phyloP scores from a whole-genome alignment of 2,113 vertebrate genomes.

The Bos indicus region DNA sequence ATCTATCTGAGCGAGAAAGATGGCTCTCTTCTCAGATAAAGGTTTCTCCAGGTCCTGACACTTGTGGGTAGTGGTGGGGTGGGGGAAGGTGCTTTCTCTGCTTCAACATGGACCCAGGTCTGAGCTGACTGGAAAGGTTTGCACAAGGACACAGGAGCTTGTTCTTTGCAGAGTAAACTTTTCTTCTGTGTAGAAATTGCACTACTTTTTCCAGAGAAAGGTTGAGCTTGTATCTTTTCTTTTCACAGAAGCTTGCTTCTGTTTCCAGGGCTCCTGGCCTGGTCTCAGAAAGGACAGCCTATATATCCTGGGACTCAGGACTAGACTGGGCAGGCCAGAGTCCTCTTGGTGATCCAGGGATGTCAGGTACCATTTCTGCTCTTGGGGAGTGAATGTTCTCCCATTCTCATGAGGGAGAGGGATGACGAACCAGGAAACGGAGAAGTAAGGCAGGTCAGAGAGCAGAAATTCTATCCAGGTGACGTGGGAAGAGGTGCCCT shows the following conservation, averaged over 20 bases:
- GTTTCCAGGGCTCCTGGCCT: background rate
- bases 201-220: background rate
- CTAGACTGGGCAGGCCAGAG: background rate
- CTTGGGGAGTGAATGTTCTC: background rate
- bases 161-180: background rate
- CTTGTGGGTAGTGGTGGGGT: too few relatives aligned
- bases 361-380: background rate
- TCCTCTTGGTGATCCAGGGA: background rate
- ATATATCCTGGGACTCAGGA: fast-evolving
- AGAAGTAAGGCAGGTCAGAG: background rate
- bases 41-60: background rate
- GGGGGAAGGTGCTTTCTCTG: background rate
- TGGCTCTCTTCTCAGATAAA: background rate
- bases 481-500: fast-evolving
- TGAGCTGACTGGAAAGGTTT: background rate
- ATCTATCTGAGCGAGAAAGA: background rate
- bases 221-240: background rate
- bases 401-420: background rate
- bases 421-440: background rate
- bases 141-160: background rate
- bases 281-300: background rate
- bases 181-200: background rate
- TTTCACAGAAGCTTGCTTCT: background rate
- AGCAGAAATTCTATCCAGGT: background rate
- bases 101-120: background rate